phyloP scores from a whole-genome alignment of 2,113 vertebrate species.

The Aegypius monachus region DNA sequence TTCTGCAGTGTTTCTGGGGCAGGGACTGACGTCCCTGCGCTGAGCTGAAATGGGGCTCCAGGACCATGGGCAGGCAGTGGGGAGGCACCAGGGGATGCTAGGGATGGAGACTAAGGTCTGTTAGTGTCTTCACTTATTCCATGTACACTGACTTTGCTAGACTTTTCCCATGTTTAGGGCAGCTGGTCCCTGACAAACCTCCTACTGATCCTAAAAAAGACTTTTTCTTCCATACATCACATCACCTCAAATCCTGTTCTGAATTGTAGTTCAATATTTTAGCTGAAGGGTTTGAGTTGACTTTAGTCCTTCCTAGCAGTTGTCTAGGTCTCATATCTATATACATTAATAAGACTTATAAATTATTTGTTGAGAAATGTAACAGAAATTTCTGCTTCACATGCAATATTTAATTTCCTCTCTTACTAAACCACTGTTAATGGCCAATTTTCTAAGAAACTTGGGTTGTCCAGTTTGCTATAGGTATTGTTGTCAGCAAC shows the following conservation, averaged over 20 bases:
- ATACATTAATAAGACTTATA: not conserved
- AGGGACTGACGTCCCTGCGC: not conserved
- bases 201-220: not conserved
- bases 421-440: not conserved
- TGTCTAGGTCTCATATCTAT: not conserved
- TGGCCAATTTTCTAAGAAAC: not conserved
- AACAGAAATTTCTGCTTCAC: not conserved
- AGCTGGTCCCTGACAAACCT: not conserved
- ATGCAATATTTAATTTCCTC: not conserved
- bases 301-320: not conserved
- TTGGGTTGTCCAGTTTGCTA: not conserved
- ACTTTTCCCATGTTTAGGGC: not conserved
- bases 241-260: not conserved
- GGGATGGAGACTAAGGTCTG: not conserved
- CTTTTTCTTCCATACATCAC: not conserved
- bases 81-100: accelerated
- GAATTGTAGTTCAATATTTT: not conserved
- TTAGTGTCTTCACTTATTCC: not conserved
- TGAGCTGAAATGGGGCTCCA: not conserved
- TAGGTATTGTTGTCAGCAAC: not conserved
- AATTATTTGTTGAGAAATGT: not conserved
- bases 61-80: not conserved
- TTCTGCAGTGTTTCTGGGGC: not conserved
- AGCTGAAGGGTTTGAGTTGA: not conserved
- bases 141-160: not conserved